Evolutionary conservation across 1,140 invertebrate species (phyloP).

Genomic region (Drosophila pruinosa): DNA sequence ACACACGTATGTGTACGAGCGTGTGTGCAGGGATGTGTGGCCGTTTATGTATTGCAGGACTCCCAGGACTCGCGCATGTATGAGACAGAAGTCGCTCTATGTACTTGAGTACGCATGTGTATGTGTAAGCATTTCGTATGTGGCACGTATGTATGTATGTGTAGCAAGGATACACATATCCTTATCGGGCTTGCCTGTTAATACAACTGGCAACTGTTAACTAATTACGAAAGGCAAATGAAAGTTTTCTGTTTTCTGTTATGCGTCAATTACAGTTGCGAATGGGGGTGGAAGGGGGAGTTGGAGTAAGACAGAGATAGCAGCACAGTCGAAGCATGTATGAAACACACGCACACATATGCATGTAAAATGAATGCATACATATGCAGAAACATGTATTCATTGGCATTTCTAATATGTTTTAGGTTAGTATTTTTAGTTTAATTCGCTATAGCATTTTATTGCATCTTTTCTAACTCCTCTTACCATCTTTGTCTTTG

Average conservation of each 20-base stretch:
- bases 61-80: slow-evolving; percentile 37
- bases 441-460: neutral
- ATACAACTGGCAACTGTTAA: slow-evolving; percentile 46
- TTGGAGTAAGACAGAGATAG: neutral
- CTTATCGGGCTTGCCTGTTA: slow-evolving; percentile 8
- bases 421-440: neutral
- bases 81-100: slow-evolving; percentile 1
- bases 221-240: slow-evolving; percentile 70
- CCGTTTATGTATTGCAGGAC: slow-evolving; percentile 57
- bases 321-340: neutral
- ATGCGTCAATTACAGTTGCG: slow-evolving; percentile 29
- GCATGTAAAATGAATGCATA: neutral
- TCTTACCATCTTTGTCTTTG: neutral
- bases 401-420: neutral
- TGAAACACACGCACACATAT: neutral
- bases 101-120: slow-evolving; percentile 18
- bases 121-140: too few relatives aligned
- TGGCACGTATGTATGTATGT: slow-evolving; percentile 4
- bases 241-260: slow-evolving; percentile 60
- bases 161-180: slow-evolving; percentile 23
- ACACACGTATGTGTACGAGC: neutral
- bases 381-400: neutral
- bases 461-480: neutral
- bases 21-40: slow-evolving; percentile 28
- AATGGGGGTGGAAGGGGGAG: neutral